Conservation (phyloP, 2,113 vertebrate genomes). For the Microcebus murinus region DNA sequence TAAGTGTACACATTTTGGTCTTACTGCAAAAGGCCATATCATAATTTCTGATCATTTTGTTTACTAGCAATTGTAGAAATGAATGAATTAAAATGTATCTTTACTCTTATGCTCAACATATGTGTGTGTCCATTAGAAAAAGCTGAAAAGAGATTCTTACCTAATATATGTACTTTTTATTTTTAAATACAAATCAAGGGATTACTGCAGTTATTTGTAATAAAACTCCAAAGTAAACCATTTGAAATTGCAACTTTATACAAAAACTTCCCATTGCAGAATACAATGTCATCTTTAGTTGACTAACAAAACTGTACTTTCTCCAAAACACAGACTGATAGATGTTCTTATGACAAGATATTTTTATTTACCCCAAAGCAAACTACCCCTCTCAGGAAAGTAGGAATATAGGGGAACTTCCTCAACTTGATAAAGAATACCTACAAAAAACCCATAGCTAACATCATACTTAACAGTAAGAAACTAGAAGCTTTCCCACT, state of each 20-base stretch:
- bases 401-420: not conserved
- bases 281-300: not conserved
- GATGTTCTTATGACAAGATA: not conserved
- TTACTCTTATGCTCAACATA: not conserved
- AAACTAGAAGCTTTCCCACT: not conserved
- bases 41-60: not conserved
- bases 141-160: constrained; percentile 14
- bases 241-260: constrained; percentile 37
- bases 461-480: not conserved
- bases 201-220: not conserved
- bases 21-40: constrained; percentile 17
- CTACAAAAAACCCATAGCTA: not conserved
- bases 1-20: not conserved
- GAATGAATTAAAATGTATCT: not conserved
- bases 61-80: not conserved
- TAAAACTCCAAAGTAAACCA: not conserved
- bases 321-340: not conserved
- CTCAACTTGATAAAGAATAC: not conserved
- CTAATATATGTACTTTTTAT: not conserved
- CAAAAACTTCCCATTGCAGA: not conserved
- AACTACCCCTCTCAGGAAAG: not conserved
- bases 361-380: not conserved
- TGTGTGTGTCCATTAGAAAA: not conserved
- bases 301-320: constrained; percentile 20
- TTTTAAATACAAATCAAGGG: constrained; percentile 35